phyloP scores from a whole-genome alignment of 2,797 vertebrate genomes.

The Semotilus atromaculatus region DNA sequence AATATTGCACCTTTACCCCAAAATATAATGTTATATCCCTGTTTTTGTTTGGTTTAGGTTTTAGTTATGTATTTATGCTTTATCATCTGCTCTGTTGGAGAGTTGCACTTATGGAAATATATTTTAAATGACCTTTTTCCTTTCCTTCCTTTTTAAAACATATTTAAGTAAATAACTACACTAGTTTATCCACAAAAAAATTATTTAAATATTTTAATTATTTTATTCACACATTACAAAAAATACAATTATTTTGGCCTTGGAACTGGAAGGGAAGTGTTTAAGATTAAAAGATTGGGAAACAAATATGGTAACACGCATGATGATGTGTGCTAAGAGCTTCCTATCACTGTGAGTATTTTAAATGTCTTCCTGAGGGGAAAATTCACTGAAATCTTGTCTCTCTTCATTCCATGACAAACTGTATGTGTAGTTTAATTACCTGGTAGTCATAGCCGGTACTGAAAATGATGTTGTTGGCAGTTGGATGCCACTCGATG shows the following conservation, averaged over 20 bases:
- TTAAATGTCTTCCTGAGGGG: not conserved
- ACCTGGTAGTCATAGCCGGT: slow-evolving; percentile 80
- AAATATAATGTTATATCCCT: not conserved
- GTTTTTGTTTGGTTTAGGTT: not conserved
- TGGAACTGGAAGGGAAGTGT: not conserved
- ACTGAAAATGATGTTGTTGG: slow-evolving; percentile 78
- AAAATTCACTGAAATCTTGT: not conserved
- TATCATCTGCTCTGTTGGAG: not conserved
- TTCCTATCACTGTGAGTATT: not conserved
- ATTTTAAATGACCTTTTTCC: not conserved
- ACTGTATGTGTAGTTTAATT: not conserved
- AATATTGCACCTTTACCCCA: not conserved
- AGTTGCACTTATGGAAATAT: not conserved
- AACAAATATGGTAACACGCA: not conserved
- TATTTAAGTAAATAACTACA: not conserved
- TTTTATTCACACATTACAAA: not conserved
- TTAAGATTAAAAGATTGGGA: not conserved
- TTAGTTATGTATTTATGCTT: not conserved
- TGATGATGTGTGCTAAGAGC: not conserved
- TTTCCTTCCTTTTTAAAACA: not conserved
- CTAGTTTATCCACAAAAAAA: not conserved
- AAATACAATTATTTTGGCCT: not conserved
- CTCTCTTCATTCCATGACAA: slow-evolving; percentile 9
- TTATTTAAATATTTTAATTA: not conserved
- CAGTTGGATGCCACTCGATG: slow-evolving; percentile 95